phyloP scores from a whole-genome alignment of 2,797 vertebrate species.

The Antrozous pallidus region DNA sequence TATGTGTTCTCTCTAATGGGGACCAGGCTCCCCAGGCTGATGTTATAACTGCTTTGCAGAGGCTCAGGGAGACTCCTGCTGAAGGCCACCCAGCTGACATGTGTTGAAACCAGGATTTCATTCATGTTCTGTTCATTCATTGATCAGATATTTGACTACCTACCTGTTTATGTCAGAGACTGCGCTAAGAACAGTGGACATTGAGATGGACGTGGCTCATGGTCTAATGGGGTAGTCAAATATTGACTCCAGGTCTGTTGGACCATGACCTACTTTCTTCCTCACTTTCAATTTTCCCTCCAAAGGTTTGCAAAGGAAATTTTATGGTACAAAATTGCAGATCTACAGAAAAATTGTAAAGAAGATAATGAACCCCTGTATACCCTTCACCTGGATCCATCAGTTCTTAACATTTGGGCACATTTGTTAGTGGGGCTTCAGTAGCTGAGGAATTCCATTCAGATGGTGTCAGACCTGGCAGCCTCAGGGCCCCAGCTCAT shows the following conservation, averaged over 20 bases:
- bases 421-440: neutral
- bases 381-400: neutral
- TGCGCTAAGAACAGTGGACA: neutral
- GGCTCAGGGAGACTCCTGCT: neutral
- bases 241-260: neutral
- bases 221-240: neutral
- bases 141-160: neutral
- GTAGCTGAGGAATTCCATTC: neutral
- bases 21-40: neutral
- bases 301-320: neutral
- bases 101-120: neutral
- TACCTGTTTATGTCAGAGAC: neutral
- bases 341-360: neutral
- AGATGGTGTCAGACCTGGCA: neutral
- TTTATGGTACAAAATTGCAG: neutral
- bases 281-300: neutral
- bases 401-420: neutral
- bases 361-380: neutral
- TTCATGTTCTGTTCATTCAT: accelerated
- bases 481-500: neutral
- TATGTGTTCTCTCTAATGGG: accelerated
- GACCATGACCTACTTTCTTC: neutral
- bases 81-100: accelerated
- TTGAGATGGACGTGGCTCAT: neutral
- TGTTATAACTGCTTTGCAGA: too few relatives aligned